These are phyloP conservation scores for Diuraphis noxia DNA, from an alignment of 1,140 invertebrate species.

Conservation along the genomic window DNA sequence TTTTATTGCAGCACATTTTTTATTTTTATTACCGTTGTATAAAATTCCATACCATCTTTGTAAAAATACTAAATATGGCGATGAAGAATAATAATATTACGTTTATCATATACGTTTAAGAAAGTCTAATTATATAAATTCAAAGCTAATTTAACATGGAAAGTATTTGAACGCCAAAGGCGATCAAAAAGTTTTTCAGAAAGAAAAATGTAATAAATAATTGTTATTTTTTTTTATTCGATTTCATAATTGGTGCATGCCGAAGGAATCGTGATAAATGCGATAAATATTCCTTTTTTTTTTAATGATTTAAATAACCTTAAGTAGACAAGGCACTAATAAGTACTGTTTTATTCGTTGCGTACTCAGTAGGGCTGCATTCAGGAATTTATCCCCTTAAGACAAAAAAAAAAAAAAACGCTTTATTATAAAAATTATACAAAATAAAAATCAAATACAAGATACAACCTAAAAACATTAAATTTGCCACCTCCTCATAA, in stretches of 20 bases:
- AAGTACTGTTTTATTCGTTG: background rate
- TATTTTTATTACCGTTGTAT: background rate
- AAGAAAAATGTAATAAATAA: background rate
- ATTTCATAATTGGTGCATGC: background rate
- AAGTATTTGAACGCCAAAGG: background rate
- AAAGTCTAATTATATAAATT: background rate
- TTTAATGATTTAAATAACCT: background rate
- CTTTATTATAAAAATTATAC: no score
- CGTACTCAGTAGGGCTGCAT: background rate
- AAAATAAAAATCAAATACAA: no score
- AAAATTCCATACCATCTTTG: background rate
- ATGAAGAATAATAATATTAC: background rate
- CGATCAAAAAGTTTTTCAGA: background rate
- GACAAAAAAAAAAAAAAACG: no score
- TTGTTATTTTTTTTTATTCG: background rate
- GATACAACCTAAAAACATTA: no score
- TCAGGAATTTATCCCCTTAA: no score
- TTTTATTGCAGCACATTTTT: background rate
- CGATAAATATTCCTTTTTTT: background rate
- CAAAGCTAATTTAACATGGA: background rate
- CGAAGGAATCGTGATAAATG: background rate
- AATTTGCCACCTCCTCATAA: no score
- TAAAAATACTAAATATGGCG: background rate
- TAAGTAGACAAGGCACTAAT: background rate
- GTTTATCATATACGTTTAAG: background rate